Evolutionary conservation across 2,888 invertebrate species (phyloP).

Genomic region (Eilema caniola): DNA sequence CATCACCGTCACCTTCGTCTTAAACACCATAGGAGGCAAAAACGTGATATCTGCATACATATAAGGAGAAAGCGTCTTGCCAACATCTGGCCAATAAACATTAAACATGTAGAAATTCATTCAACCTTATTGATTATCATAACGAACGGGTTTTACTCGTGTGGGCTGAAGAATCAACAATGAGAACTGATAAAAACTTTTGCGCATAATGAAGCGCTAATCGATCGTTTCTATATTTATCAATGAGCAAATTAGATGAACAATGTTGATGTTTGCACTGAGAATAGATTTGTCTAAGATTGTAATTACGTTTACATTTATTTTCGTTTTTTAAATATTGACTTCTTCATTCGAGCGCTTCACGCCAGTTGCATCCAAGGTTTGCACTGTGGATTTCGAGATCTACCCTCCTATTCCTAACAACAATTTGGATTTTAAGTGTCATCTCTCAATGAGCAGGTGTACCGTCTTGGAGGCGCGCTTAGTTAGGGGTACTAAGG

Average conservation of each 20-base stretch:
- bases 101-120: constrained; percentile 51
- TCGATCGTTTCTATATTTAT: constrained; percentile 50
- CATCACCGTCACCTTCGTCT: constrained; percentile 14
- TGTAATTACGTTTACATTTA: background rate
- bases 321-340: background rate
- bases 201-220: constrained; percentile 38
- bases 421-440: too few relatives aligned
- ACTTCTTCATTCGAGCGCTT: background rate
- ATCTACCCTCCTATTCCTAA: too few relatives aligned
- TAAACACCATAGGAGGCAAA: constrained; percentile 12
- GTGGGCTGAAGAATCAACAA: constrained; percentile 56
- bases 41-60: constrained; percentile 36
- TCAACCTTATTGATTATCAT: constrained; percentile 64
- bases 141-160: constrained; percentile 59
- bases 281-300: constrained; percentile 22
- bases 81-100: constrained; percentile 57
- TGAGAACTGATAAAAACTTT: constrained; percentile 40
- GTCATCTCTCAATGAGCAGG: too few relatives aligned
- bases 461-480: too few relatives aligned
- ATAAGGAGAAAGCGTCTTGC: constrained; percentile 64
- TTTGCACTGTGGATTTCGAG: background rate
- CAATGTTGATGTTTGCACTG: constrained; percentile 31
- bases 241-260: constrained; percentile 41
- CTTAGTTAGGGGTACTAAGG: too few relatives aligned
- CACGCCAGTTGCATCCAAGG: background rate